Evolutionary conservation across 2,888 invertebrate species (phyloP).

Genomic region (Megastigmus dorsalis): DNA sequence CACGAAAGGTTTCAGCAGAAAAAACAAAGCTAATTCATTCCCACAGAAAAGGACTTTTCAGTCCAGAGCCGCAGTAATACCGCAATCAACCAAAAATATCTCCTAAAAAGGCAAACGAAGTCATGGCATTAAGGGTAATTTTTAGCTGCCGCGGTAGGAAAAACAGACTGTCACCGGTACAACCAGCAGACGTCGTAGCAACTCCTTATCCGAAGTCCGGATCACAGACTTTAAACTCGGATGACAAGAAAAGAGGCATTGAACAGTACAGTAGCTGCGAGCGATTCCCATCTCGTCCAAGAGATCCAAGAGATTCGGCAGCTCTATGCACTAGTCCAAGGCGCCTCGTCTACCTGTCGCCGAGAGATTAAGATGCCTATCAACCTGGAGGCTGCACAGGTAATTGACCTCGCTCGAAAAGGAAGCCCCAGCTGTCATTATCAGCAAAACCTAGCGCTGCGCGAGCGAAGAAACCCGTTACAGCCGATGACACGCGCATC

Average conservation of each 20-base stretch:
- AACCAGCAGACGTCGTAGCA: background rate
- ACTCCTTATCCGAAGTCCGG: background rate
- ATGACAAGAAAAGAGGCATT: background rate
- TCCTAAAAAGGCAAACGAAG: slow-evolving; percentile 23
- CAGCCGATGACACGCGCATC: slow-evolving; percentile 3
- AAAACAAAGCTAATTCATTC: background rate
- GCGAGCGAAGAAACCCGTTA: background rate
- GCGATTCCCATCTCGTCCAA: too few relatives aligned
- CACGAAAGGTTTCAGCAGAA: background rate
- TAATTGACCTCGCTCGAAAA: slow-evolving; percentile 11
- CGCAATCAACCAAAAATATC: background rate
- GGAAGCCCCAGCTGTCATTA: background rate
- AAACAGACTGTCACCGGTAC: background rate
- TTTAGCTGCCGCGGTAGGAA: background rate
- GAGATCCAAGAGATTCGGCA: slow-evolving; percentile 36
- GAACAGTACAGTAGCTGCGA: too few relatives aligned
- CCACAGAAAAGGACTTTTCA: background rate
- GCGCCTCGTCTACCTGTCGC: slow-evolving; percentile 5
- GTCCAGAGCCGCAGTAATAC: background rate
- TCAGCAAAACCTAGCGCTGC: background rate
- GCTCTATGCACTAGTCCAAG: too few relatives aligned
- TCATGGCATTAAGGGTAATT: slow-evolving; percentile 3
- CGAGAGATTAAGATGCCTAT: slow-evolving; percentile 31
- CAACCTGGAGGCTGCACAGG: background rate
- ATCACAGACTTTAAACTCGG: background rate